Conservation (phyloP, 2,113 vertebrate genomes). For the Cynoglossus semilaevis region DNA sequence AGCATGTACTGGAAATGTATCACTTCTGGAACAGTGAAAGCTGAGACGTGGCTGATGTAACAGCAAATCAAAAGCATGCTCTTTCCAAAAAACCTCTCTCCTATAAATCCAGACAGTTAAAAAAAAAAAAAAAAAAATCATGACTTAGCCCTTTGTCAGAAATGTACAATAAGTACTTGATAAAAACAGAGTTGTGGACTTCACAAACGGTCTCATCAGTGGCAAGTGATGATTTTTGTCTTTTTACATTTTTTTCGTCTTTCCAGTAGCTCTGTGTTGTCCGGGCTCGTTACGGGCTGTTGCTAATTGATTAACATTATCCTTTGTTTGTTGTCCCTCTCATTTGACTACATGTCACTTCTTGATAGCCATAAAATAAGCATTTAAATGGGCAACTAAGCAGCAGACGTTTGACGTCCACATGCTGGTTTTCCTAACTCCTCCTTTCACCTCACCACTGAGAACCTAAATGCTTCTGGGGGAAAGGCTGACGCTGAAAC, state of each 20-base stretch:
- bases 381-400: neutral
- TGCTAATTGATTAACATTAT: constrained; percentile 35
- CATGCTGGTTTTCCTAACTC: constrained; percentile 13
- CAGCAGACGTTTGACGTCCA: neutral
- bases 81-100: constrained; percentile 14
- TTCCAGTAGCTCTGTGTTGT: constrained; percentile 34
- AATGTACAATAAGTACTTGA: constrained; percentile 29
- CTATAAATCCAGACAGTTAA: constrained; percentile 25
- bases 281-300: constrained; percentile 18
- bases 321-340: constrained; percentile 28
- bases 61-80: constrained; percentile 41
- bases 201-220: constrained; percentile 8
- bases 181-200: neutral
- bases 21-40: constrained; percentile 29
- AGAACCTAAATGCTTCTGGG: constrained; percentile 24
- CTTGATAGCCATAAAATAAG: constrained; percentile 1
- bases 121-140: constrained; percentile 31
- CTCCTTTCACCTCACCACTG: constrained; percentile 2
- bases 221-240: neutral
- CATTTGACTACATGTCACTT: constrained; percentile 24
- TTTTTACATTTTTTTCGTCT: constrained; percentile 7
- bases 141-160: constrained; percentile 5
- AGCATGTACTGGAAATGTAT: constrained; percentile 54
- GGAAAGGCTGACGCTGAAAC: constrained; percentile 46
- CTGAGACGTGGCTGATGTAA: constrained; percentile 38